A percentile compares a stretch with the other conserved stretches of the same genome.
phyloP scores from a whole-genome alignment of 2,888 invertebrate genomes.

The Leptothorax acervorum region DNA sequence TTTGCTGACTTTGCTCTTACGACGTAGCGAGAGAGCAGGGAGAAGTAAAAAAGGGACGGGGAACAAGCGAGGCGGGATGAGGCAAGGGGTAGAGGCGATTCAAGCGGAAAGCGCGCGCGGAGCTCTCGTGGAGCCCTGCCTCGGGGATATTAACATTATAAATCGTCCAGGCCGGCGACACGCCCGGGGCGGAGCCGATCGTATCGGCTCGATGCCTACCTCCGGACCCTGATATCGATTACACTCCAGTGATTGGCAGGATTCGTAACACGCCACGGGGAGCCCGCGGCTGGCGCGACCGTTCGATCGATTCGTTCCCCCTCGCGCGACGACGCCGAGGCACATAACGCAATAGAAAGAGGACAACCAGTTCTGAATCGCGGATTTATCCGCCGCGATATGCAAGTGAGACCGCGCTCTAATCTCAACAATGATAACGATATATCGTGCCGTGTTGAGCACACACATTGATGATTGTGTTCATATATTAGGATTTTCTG shows the following conservation, averaged over 20 bases:
- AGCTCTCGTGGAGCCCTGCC: conserved; percentile 63
- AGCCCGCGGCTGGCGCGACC: conserved; percentile 69
- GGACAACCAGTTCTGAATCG: conserved; percentile 45
- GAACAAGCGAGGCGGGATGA: conserved; percentile 28
- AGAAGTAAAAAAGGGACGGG: conserved; percentile 19
- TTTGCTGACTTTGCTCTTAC: not conserved
- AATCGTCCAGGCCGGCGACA: conserved; percentile 84
- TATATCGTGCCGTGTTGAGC: not conserved
- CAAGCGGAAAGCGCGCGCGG: conserved; percentile 64
- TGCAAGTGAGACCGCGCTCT: conserved; percentile 32
- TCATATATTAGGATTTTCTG: not conserved
- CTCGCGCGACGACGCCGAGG: conserved; percentile 40
- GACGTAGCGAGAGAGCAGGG: not conserved
- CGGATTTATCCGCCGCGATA: conserved; percentile 42
- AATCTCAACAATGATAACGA: conserved; percentile 35
- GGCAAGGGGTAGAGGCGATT: conserved; percentile 29
- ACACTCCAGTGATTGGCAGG: conserved; percentile 84
- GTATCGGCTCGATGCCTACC: conserved; percentile 82
- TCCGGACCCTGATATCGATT: conserved; percentile 82
- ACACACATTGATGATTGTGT: no score
- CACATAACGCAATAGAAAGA: not conserved
- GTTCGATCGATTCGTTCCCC: conserved; percentile 59
- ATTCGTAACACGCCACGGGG: conserved; percentile 82
- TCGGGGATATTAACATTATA: conserved; percentile 84
- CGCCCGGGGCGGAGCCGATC: conserved; percentile 84